Evolutionary conservation across 2,888 invertebrate species (phyloP).

Genomic region (Trachelus tabidus): DNA sequence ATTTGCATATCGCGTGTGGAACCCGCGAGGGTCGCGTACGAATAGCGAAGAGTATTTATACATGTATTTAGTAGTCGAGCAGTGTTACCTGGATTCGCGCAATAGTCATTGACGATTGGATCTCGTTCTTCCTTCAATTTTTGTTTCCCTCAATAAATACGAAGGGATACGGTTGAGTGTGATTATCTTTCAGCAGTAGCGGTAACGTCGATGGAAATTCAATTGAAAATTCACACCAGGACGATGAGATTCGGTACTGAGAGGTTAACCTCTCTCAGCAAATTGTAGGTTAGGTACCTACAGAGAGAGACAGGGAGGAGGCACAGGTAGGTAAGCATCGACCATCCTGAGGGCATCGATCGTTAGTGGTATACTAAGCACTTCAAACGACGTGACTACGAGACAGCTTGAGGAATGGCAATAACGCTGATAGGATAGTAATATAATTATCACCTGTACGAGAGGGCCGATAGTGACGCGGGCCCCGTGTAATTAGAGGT

Average conservation of each 20-base stretch:
- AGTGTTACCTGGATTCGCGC: neutral
- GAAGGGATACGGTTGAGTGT: neutral
- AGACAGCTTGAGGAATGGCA: constrained; percentile 57
- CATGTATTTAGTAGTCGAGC: neutral
- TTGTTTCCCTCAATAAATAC: neutral
- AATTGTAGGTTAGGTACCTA: neutral
- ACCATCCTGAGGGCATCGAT: neutral
- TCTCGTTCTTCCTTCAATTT: neutral
- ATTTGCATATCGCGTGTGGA: constrained; percentile 57
- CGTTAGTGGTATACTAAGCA: constrained; percentile 29
- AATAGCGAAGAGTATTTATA: neutral
- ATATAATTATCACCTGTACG: constrained; percentile 62
- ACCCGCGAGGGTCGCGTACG: constrained; percentile 2
- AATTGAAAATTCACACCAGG: neutral
- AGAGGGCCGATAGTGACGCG: constrained; percentile 53
- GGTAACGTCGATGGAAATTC: neutral
- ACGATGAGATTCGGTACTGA: neutral
- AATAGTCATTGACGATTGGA: neutral
- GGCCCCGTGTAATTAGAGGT: constrained; percentile 59
- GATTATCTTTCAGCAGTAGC: no score
- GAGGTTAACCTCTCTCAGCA: neutral
- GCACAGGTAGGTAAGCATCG: neutral
- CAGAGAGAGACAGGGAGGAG: neutral
- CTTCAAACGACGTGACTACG: constrained; percentile 51
- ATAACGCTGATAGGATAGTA: constrained; percentile 63